Evolutionary conservation across 2,888 invertebrate genomes (phyloP), one percentile per base, ranked within the genome.

Genomic region (Ashinkailepas kermadecensis): DNA sequence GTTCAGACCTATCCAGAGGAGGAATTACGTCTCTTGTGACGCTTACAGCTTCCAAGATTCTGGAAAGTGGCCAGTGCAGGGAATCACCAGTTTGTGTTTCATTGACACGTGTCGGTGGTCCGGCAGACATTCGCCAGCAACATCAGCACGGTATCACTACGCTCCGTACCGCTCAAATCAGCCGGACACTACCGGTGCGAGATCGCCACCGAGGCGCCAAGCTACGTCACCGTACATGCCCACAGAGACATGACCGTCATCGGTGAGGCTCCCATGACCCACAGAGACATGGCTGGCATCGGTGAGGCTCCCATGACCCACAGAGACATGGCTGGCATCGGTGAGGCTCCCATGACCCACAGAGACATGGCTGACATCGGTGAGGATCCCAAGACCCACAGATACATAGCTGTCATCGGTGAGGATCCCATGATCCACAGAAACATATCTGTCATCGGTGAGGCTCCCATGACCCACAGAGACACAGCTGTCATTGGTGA

Each of bases 121-220:
- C 70, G 12, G 12, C 78, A 78, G 78, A 78, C 78, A 12, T 23
- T 78, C 23, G 57, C 57, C 78, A 78, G 78, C 15, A 78, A 78
- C 58, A 78, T 78, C 12, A 78, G 58, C 12, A 78, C 78, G 59
- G 83, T 84, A 56, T 81, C 81, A 23, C 82, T 84, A 81, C 62
- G 81, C 6, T 82, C 82, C 13, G 83, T 83, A 12, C 82, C 82
- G 81, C 83, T 84, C 18, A 82, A 83, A 81, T 84, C 84, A 7
- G 83, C 83, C 39, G 84, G 84, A 4, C 82, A 81, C 23, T 84
- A 84, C 79, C 81, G 82, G 18, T 84, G 84, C 67, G 84, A 84
- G 82, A 84, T 84, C 18, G 83, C 84, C 11, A 82, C 83, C 3
- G 84, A 84, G 78, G 82, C 83, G 11, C 84, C 84, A 18, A 62